These are phyloP conservation scores for Papilio elwesi DNA, from an alignment of 2,888 invertebrate genomes.

Conservation along the genomic window DNA sequence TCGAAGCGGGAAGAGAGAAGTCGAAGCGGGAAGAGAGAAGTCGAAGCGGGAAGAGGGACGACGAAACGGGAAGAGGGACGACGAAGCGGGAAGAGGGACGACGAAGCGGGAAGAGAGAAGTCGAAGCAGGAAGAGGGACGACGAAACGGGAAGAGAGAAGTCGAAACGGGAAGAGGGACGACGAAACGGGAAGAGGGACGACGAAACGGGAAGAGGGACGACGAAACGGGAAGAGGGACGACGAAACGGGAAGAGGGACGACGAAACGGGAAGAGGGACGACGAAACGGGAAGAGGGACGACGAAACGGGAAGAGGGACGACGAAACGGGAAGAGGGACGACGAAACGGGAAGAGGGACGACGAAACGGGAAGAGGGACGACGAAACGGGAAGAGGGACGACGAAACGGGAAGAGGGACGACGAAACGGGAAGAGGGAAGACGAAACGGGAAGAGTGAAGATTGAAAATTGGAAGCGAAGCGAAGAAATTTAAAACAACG, in stretches of 20 bases:
- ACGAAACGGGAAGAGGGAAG: too few species aligned
- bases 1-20: too few species aligned
- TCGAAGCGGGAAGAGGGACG: slow-evolving; percentile 22
- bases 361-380: slow-evolving; percentile 36
- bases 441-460: slow-evolving; percentile 19
- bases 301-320: slow-evolving; percentile 39
- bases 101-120: too few species aligned
- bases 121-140: too few species aligned
- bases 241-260: slow-evolving; percentile 26
- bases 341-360: slow-evolving; percentile 25
- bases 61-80: not conserved
- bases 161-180: too few species aligned
- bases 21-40: too few species aligned
- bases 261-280: slow-evolving; percentile 19
- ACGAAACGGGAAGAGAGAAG: too few species aligned
- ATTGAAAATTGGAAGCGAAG: too few species aligned
- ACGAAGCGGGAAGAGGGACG: too few species aligned
- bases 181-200: slow-evolving; percentile 18
- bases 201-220: slow-evolving; percentile 9
- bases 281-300: slow-evolving; percentile 30
- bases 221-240: slow-evolving; percentile 28
- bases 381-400: slow-evolving; percentile 37
- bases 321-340: slow-evolving; percentile 17
- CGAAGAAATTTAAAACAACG: not conserved
- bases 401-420: not conserved